Percentiles rank a stretch among this genome's conserved stretches.
Conservation (phyloP, 2,113 vertebrate genomes). For the Lepisosteus osseus region DNA sequence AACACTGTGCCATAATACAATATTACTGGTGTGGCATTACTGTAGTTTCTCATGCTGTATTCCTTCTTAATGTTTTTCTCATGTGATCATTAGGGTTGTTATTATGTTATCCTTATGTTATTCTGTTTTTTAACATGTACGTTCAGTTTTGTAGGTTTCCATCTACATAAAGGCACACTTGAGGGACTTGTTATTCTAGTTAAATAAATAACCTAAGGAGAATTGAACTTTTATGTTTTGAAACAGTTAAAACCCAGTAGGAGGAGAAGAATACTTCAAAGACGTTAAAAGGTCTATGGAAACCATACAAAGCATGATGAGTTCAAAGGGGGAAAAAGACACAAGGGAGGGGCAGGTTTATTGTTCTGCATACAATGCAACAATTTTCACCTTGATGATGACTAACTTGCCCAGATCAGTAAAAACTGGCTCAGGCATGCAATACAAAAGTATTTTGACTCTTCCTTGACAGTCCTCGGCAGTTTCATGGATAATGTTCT, state of each 20-base stretch:
- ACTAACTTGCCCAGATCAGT: slow-evolving; percentile 28
- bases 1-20: too few relatives aligned
- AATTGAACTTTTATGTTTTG: slow-evolving; percentile 23
- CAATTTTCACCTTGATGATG: slow-evolving; percentile 45
- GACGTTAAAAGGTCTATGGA: slow-evolving; percentile 40
- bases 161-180: too few relatives aligned
- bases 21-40: slow-evolving; percentile 6
- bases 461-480: too few relatives aligned
- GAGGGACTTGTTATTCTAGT: slow-evolving; percentile 24
- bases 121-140: too few relatives aligned
- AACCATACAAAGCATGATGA: slow-evolving; percentile 37
- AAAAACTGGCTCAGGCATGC: slow-evolving; percentile 44
- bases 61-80: slow-evolving; percentile 15
- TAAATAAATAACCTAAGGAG: slow-evolving; percentile 57
- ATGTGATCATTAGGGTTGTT: not conserved
- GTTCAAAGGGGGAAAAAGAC: slow-evolving; percentile 31
- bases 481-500: too few relatives aligned
- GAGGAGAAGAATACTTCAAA: slow-evolving; percentile 56
- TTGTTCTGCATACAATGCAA: slow-evolving; percentile 53
- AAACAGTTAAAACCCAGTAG: slow-evolving; percentile 20
- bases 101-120: too few relatives aligned
- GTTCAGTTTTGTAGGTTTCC: too few relatives aligned
- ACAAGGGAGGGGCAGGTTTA: slow-evolving; percentile 50
- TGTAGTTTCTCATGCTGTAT: slow-evolving; percentile 35
- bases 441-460: slow-evolving; percentile 12